A percentile compares a stretch with the other conserved stretches of the same genome.
Conservation (phyloP, 2,888 invertebrate genomes). For the Cerceris ruficornis region DNA sequence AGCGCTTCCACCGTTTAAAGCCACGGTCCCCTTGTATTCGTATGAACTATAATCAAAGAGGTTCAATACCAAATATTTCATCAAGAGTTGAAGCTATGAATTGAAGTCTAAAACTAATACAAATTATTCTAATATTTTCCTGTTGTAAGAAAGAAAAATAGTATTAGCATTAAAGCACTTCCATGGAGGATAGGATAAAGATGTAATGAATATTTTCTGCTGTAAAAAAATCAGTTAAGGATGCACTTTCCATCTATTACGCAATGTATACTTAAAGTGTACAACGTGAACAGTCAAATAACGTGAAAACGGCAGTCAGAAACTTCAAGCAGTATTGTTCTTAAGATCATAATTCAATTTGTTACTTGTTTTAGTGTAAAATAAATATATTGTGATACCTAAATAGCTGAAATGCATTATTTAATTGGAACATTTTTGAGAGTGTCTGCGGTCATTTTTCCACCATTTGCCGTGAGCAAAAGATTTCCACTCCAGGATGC, state of each 20-base stretch:
- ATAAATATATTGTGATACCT: conserved; percentile 33
- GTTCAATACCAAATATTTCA: conserved; percentile 53
- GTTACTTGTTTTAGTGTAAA: conserved; percentile 22
- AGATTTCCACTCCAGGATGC: conserved; percentile 94
- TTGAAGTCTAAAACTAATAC: conserved; percentile 17
- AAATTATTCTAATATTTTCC: conserved; percentile 5
- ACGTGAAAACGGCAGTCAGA: conserved; percentile 24
- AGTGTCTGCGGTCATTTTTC: conserved; percentile 88
- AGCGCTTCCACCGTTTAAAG: conserved; percentile 45
- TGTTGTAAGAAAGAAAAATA: conserved; percentile 5
- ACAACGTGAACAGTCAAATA: conserved; percentile 17
- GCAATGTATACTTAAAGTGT: conserved; percentile 15
- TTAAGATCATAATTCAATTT: conserved; percentile 2
- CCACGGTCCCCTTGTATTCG: conserved; percentile 64
- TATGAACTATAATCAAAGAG: conserved; percentile 33
- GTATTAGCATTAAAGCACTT: not conserved
- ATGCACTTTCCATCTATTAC: conserved; percentile 24
- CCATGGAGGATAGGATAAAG: not conserved
- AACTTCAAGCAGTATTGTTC: conserved; percentile 21
- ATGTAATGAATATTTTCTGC: conserved; percentile 3
- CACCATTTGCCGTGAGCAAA: conserved; percentile 89
- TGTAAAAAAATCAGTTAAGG: too few species aligned
- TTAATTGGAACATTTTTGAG: conserved; percentile 93
- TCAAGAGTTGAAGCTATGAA: conserved; percentile 25
- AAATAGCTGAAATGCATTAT: conserved; percentile 81